A percentile compares a stretch with the other conserved stretches of the same genome.
phyloP scores from a whole-genome alignment of 2,113 vertebrate species.

The Lethenteron camtschaticum region DNA sequence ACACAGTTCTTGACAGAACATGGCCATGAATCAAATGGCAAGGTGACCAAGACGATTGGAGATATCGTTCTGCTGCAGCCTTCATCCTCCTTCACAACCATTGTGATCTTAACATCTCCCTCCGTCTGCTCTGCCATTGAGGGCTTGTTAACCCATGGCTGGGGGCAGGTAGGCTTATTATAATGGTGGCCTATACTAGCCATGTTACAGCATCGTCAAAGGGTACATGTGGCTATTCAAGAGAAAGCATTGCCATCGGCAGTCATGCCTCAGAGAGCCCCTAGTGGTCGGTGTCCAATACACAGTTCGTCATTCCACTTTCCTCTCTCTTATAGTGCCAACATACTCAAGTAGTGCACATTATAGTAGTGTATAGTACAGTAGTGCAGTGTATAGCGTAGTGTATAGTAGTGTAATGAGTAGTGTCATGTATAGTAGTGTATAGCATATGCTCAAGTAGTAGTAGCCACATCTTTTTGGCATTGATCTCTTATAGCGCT shows the following conservation, averaged over 20 bases:
- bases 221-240: neutral
- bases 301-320: too few species aligned
- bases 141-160: slow-evolving; percentile 2
- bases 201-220: neutral
- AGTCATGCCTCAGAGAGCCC: neutral
- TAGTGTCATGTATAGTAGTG: too few species aligned
- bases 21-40: neutral
- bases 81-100: neutral
- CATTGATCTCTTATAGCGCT: too few species aligned
- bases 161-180: neutral
- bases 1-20: neutral
- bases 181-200: neutral
- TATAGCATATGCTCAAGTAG: too few species aligned
- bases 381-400: too few species aligned
- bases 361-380: too few species aligned
- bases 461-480: too few species aligned
- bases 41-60: slow-evolving; percentile 1
- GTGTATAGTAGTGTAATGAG: too few species aligned
- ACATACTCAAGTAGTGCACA: too few species aligned
- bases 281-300: too few species aligned
- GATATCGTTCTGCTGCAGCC: neutral
- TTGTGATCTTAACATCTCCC: neutral
- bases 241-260: slow-evolving; percentile 1
- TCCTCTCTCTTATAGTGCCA: too few species aligned
- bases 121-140: neutral